Base-by-base conservation (phyloP, 2,113 vertebrate genomes). In the Probosciger aterrimus region DNA sequence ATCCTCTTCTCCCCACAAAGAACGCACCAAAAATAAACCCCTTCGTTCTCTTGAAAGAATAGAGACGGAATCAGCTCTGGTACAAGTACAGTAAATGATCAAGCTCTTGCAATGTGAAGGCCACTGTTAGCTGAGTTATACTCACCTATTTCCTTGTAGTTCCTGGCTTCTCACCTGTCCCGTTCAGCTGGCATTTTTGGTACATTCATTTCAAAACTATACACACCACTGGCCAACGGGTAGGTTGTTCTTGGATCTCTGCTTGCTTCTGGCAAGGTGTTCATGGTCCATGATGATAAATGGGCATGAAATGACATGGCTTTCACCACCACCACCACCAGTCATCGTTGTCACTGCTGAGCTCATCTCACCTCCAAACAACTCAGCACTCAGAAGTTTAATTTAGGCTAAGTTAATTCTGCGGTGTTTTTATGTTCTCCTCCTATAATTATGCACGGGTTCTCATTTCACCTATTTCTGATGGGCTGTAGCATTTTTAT, bases 211-310 rank as follows among this genome's bases (percentile, higher is more conserved):
- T 95, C 87, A 86, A 92, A 96, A 82, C 10, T 37, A 64, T 63
- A 95, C 37, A 86, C 47, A 67, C 73, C 64, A 67, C 60, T 88
- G 91, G 86, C 76, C 83, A 91, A 90, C 25, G 60, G 68, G 65
- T 13, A 93, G 74, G 83, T 97, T 97, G 94, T 97, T 97, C 95
- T 97, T 98, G 95, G 98, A 97, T 53, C 62, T 37, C 53, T 67
- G 10, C 83, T 82, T 84, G 70, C 68, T 73, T 88, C 93, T 97
- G 97, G 94, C 82, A 47, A 88, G 79, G 82, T 30, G 50, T 73
- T 94, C 22, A 11, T 7, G 64, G 69, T 88, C 93, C 53, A 14
- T 2, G 80, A 82, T 82, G 78, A 95, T 77, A 96, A 86, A 92
- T 1, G 49, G 73, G 84, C 82, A 78, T 41, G 37, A 91, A 95